A percentile compares a stretch with the other conserved stretches of the same genome.
These are phyloP conservation scores for Ailurus styani DNA, from an alignment of 2,113 vertebrate genomes.

Conservation along the genomic window DNA sequence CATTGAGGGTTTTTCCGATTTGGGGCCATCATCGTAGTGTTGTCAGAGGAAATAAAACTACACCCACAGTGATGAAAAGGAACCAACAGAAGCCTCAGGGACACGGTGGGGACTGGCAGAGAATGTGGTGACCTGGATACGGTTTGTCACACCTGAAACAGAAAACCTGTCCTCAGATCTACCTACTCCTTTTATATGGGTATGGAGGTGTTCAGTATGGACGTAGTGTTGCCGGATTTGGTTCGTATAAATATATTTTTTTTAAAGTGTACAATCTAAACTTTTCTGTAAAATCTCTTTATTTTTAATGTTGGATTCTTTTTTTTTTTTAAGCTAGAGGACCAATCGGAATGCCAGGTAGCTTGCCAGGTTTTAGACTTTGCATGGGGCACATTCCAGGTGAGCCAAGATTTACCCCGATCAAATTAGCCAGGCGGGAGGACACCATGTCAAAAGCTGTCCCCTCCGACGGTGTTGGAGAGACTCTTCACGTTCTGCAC, in stretches of 20 bases:
- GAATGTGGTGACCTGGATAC: neutral
- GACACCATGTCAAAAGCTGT: neutral
- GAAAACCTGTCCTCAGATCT: neutral
- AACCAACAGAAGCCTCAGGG: neutral
- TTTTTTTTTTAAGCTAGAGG: neutral
- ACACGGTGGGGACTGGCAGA: neutral
- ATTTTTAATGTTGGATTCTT: neutral
- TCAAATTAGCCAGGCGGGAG: accelerated
- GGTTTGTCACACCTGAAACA: neutral
- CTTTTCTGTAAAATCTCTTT: neutral
- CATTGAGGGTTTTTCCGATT: neutral
- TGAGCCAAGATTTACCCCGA: neutral
- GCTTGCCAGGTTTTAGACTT: neutral
- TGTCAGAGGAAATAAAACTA: neutral
- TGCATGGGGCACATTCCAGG: neutral
- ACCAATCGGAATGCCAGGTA: neutral
- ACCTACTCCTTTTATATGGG: neutral
- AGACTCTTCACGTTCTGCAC: accelerated
- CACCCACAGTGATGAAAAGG: neutral
- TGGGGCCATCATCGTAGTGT: neutral
- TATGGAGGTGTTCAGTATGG: neutral
- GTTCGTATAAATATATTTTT: neutral
- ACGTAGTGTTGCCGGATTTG: neutral
- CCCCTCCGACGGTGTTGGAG: neutral
- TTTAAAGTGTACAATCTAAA: neutral